These are phyloP conservation scores for Parasteatoda lunata DNA, from an alignment of 2,888 invertebrate genomes.

Conservation along the genomic window DNA sequence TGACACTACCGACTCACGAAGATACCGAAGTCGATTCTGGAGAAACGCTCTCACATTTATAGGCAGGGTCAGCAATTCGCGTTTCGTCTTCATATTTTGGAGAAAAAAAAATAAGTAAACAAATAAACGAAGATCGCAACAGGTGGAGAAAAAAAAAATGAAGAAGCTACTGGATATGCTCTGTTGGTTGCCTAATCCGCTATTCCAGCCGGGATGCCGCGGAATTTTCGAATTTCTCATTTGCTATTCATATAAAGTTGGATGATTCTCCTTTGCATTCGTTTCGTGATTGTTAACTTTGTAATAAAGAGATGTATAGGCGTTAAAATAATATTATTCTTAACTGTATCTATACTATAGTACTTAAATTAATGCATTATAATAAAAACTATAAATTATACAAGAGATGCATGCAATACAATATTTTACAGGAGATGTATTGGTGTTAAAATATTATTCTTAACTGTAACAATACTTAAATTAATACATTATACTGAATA, in stretches of 20 bases:
- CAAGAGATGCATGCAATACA: no score
- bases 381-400: no score
- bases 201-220: neutral
- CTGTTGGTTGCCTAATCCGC: conserved; percentile 8
- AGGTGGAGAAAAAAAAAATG: neutral
- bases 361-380: no score
- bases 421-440: no score
- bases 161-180: conserved; percentile 31
- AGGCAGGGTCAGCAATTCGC: conserved; percentile 49
- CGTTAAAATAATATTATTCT: no score
- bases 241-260: neutral
- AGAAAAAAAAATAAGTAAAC: neutral
- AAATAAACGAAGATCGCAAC: neutral
- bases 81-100: conserved; percentile 6
- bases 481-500: no score
- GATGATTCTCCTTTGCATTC: neutral
- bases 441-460: no score
- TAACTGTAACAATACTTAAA: no score
- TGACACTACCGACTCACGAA: neutral
- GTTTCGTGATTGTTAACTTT: neutral
- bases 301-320: neutral
- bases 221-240: conserved; percentile 4
- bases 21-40: conserved; percentile 46
- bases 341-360: no score
- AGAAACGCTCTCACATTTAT: conserved; percentile 44